These are phyloP conservation scores for Ditula angustiorana DNA, from an alignment of 2,888 invertebrate genomes.

Conservation along the genomic window DNA sequence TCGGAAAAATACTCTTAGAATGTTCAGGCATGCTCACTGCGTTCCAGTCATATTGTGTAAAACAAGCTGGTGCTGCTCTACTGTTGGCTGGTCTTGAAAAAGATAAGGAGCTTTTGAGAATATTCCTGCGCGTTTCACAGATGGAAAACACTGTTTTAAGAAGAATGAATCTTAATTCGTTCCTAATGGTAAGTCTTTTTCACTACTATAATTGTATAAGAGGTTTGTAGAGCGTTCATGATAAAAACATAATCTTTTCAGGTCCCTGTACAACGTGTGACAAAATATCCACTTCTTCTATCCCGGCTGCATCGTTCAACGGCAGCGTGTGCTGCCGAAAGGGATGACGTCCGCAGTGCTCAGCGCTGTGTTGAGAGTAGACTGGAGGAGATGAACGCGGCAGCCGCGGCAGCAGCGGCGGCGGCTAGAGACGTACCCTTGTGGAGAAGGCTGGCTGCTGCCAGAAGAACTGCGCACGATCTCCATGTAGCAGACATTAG, in stretches of 20 bases:
- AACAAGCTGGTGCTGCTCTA: conserved; percentile 95
- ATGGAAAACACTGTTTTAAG: conserved; percentile 97
- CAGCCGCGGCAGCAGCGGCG: conserved; percentile 95
- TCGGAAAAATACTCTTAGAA: conserved; percentile 95
- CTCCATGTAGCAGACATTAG: conserved; percentile 96
- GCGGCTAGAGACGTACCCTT: conserved; percentile 95
- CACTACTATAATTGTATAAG: background rate
- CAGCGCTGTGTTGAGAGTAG: conserved; percentile 97
- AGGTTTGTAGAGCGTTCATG: background rate
- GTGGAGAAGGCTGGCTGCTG: conserved; percentile 94
- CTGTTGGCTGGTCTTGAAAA: conserved; percentile 96
- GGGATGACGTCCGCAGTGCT: conserved; percentile 93
- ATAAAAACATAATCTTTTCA: conserved; percentile 62
- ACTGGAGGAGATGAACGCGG: conserved; percentile 97
- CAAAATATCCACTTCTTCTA: conserved; percentile 97
- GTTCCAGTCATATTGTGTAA: conserved; percentile 97
- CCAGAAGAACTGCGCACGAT: conserved; percentile 91
- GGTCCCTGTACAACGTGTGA: conserved; percentile 98
- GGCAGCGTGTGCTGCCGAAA: conserved; percentile 92
- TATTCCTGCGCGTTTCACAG: conserved; percentile 97
- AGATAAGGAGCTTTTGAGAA: conserved; percentile 96
- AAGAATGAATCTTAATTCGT: conserved; percentile 98
- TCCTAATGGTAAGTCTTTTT: conserved; percentile 91
- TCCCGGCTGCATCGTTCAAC: conserved; percentile 96
- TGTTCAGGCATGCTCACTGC: conserved; percentile 97